Conservation (phyloP, 2,797 vertebrate genomes). For the Kryptolebias ocellatus region DNA sequence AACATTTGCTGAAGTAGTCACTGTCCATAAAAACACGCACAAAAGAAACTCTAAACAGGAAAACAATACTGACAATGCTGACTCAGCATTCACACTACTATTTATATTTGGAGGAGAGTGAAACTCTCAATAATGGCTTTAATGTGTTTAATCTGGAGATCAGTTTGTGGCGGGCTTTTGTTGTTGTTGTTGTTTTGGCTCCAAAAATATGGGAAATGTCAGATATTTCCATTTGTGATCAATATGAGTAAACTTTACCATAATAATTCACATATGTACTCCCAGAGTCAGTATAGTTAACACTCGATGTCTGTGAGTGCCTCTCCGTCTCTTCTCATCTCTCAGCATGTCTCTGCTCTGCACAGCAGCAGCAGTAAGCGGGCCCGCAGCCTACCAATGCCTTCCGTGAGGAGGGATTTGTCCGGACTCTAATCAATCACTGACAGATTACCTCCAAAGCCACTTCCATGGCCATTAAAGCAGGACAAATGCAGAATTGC, state of each 20-base stretch:
- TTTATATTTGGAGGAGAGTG: no score
- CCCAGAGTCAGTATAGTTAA: conserved; percentile 5
- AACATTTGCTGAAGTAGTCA: no score
- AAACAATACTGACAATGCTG: no score
- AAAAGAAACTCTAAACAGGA: no score
- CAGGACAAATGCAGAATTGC: conserved; percentile 99
- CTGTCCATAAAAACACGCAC: no score
- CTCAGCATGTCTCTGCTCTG: conserved; percentile 51
- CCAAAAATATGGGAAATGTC: no score
- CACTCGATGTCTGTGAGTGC: not conserved
- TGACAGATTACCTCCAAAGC: conserved; percentile 99
- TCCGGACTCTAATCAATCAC: conserved; percentile 95
- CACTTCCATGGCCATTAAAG: conserved; percentile 99
- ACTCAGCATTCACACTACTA: no score
- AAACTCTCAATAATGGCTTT: no score
- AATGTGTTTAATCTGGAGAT: no score
- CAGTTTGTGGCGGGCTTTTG: no score
- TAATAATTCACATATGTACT: conserved; percentile 1
- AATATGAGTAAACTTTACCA: conserved; percentile 5
- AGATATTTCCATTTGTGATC: not conserved
- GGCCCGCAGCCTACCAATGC: conserved; percentile 82
- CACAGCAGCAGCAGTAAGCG: conserved; percentile 67
- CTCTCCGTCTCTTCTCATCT: conserved; percentile 11
- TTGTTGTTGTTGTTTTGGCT: no score
- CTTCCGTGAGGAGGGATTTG: conserved; percentile 81